Evolutionary conservation across 2,113 vertebrate genomes (phyloP), one percentile per base, ranked within the genome.

Genomic region (Plestiodon gilberti): DNA sequence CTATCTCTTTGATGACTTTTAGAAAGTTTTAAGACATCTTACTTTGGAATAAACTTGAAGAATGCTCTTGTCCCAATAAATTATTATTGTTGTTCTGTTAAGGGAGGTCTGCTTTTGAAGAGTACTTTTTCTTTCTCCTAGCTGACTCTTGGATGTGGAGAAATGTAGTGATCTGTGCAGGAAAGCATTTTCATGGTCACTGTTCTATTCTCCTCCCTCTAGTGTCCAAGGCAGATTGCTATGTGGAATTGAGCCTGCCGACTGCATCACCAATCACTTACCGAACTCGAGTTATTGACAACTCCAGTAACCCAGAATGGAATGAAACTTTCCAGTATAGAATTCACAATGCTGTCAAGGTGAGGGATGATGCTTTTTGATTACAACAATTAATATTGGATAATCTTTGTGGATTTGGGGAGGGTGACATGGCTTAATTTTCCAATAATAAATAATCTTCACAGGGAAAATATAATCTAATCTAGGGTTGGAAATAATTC

Each of bases 201-300:
- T 85, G 17, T 69, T 82, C 23, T 85, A 1, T 4, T 1, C 6
- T n/a, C 0, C 76, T 33, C 89, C 64, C 75, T 83, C 4, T 83
- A 97, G 97, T 96, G 67, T 96, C 96, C 40, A 92, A 96, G 85
- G 95, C 96, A 15, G 97, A 97, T 87, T 97, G 97, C 91, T 97
- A 95, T 0, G 96, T 97, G 85, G 92, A 96, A 20, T 85, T 97
- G 22, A 83, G 89, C 48, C 94, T 97, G 78, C 97, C 97, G 59
- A 96, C 96, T 1, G 97, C 96, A 0, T 96, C 95, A 55, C 92
- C 96, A 0, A 1, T 70, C 1, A 81, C 83, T 1, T 84, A 83
- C n/a, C 89, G 6, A 91, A 97, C 97, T 25, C 94, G 38, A 69
- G 95, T 93, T 73, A 83, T 97, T 87, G 90, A 94, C 90, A 97